Evolutionary conservation across 2,113 vertebrate species (phyloP).

Genomic region (Nannobrachium achirus): DNA sequence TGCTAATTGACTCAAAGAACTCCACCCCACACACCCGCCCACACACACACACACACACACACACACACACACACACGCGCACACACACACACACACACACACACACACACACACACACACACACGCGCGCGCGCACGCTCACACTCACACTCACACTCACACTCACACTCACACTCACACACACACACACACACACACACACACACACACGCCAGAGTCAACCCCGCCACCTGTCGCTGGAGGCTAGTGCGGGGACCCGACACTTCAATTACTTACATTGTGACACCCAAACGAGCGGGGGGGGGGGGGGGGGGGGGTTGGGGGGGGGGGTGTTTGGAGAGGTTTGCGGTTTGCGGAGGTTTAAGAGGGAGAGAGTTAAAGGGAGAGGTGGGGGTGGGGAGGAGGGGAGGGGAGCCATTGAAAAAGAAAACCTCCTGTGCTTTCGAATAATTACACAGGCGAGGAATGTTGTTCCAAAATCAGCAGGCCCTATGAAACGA

Average conservation of each 20-base stretch:
- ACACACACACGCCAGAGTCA: no score
- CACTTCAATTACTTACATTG: constrained; percentile 65
- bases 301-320: constrained; percentile 3
- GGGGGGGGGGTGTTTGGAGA: background rate
- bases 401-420: constrained; percentile 7
- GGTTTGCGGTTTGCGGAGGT: constrained; percentile 1
- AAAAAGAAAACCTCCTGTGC: constrained; percentile 57
- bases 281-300: constrained; percentile 46
- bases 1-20: constrained; percentile 57
- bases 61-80: no score
- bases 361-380: background rate
- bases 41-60: no score
- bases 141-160: no score
- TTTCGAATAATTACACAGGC: constrained; percentile 67
- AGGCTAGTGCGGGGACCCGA: constrained; percentile 48
- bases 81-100: no score
- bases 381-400: background rate
- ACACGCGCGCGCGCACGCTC: no score
- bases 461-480: constrained; percentile 70
- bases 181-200: background rate
- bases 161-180: background rate
- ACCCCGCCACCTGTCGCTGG: constrained; percentile 30
- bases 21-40: constrained; percentile 5
- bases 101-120: no score
- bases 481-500: constrained; percentile 53